These are phyloP conservation scores for Antennarius maculatus DNA, from an alignment of 2,797 vertebrate species.

Conservation along the genomic window DNA sequence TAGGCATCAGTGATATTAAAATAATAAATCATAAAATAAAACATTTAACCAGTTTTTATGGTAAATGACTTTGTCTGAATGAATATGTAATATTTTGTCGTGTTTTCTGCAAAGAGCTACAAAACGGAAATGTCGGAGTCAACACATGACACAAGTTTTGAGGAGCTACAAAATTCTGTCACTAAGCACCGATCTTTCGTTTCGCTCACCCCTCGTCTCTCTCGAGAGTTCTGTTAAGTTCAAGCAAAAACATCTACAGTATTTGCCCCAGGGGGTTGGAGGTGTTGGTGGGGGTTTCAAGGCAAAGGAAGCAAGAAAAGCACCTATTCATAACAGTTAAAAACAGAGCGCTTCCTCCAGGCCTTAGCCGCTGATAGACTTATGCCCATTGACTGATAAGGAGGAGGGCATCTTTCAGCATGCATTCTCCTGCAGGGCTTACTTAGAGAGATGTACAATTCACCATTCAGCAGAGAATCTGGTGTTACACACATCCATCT, in stretches of 20 bases:
- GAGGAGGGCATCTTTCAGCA: constrained; percentile 80
- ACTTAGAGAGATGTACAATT: constrained; percentile 67
- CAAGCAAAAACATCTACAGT: constrained; percentile 50
- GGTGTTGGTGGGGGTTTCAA: constrained; percentile 49
- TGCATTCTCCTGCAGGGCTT: constrained; percentile 72
- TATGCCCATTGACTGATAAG: constrained; percentile 77
- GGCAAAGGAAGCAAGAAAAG: constrained; percentile 75
- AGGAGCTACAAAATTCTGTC: neutral
- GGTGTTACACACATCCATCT: constrained; percentile 60
- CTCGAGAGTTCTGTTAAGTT: constrained; percentile 44
- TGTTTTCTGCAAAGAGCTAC: too few species aligned
- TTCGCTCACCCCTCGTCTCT: constrained; percentile 4
- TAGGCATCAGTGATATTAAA: too few species aligned
- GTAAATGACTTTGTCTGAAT: too few species aligned
- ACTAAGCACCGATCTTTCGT: constrained; percentile 12
- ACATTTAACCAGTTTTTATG: neutral
- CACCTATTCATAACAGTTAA: constrained; percentile 81
- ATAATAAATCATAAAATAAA: neutral
- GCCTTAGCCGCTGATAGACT: constrained; percentile 77
- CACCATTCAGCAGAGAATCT: constrained; percentile 64
- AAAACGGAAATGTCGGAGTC: too few species aligned
- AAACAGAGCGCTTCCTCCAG: constrained; percentile 71
- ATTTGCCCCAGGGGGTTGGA: constrained; percentile 57
- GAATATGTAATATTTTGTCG: too few species aligned
- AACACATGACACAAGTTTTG: too few species aligned